Base-by-base conservation (phyloP, 1,140 invertebrate species). In the Anastrepha obliqua region DNA sequence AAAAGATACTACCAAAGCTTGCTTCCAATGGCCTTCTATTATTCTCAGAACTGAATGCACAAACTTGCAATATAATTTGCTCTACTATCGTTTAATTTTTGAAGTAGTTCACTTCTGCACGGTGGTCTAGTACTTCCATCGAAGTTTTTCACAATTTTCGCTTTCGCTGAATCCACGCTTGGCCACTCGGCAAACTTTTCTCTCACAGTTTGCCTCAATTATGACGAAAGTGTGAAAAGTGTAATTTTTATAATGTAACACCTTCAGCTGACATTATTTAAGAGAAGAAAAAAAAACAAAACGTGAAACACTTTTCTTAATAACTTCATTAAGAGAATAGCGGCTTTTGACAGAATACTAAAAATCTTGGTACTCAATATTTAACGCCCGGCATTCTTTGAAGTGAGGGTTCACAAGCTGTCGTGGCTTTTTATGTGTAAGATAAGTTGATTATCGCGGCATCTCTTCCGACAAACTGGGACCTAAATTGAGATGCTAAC, bases 401-500 rank as follows among this genome's bases (percentile, higher is more conserved):
- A 74, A 74, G 67, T 74, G 67, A 42, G 39, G 13, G 42, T 15
- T 47, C 29, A 44, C 6, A 39, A 7, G 67, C 42, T 39, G 74
- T 55, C 47, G 74, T 58, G 13, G 47, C 47, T 11, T 81, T 81
- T 81, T 47, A 81, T 81, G 47, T 81, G 17, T 47, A 81, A 51
- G 3, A 51, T 51, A n/a, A 2, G 8, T 81, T 81, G 74, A 81
- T 81, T 55, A 81, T 29, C 47, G 17, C 47, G n/a, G 47, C 29
- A 67, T 9, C 74, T 11, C 6, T 42, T n/a, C 47, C 20, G 74
- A 81, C 44, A 1, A 3, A 17, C 7, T 55, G 44, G 74, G 20
- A 11, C 74, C 44, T 47, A 20, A 81, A 55, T 81, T 81, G n/a
- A 81, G 74, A 20, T 81, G 74, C 47, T 55, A 81, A 81, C 74